Conservation (phyloP, 2,797 vertebrate species). For the Sebastes umbrosus region DNA sequence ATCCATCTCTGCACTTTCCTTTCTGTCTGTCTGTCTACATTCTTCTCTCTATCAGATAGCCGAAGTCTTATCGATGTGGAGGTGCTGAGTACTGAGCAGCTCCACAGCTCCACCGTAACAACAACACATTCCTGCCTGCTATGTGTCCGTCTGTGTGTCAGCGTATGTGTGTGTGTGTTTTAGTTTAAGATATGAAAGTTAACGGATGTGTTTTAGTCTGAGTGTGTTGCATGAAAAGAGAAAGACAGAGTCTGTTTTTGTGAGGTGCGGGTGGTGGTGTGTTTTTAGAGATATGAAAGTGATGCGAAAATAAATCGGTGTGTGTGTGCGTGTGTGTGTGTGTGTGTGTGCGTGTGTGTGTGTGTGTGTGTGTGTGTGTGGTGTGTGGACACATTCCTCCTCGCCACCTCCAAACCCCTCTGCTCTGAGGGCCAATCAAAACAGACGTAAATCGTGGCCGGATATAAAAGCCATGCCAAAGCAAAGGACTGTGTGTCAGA, state of each 20-base stretch:
- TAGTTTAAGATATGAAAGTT: conserved; percentile 18
- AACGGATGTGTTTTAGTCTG: conserved; percentile 31
- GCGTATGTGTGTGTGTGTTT: conserved; percentile 12
- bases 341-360: conserved; percentile 1
- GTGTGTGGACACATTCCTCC: conserved; percentile 60
- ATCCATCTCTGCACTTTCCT: conserved; percentile 32
- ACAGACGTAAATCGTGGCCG: conserved; percentile 65
- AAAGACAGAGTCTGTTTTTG: conserved; percentile 37
- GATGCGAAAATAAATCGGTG: conserved; percentile 46
- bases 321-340: not conserved
- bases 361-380: conserved; percentile 3
- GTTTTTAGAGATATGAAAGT: conserved; percentile 45
- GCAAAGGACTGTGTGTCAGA: conserved; percentile 26
- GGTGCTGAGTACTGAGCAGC: conserved; percentile 52
- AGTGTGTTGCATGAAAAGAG: conserved; percentile 13
- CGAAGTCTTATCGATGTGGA: conserved; percentile 56
- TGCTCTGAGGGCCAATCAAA: conserved; percentile 61
- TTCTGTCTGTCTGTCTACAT: conserved; percentile 36
- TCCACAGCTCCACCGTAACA: conserved; percentile 43
- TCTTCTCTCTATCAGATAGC: conserved; percentile 55
- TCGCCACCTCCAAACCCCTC: conserved; percentile 64
- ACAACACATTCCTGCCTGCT: conserved; percentile 65
- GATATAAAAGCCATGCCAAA: conserved; percentile 56
- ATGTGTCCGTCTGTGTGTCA: conserved; percentile 13
- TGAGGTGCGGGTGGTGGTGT: conserved; percentile 20